Percentiles rank a stretch among this genome's conserved stretches.
These are phyloP conservation scores for Athrips mouffetella DNA, from an alignment of 2,888 invertebrate species.

Conservation along the genomic window DNA sequence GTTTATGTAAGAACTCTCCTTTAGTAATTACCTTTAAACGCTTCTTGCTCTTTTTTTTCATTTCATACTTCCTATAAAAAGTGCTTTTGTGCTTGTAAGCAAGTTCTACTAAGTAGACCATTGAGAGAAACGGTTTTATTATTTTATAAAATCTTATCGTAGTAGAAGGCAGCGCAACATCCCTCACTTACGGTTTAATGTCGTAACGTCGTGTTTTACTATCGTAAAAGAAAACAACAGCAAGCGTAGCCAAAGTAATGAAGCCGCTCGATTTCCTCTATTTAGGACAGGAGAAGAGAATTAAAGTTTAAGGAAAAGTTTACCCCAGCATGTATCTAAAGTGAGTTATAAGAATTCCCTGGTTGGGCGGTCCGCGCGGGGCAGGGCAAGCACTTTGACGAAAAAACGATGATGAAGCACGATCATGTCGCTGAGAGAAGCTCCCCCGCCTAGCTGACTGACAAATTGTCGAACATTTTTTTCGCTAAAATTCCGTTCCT, in stretches of 20 bases:
- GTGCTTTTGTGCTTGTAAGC: not conserved
- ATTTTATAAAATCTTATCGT: constrained; percentile 40
- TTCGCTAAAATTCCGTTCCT: constrained; percentile 62
- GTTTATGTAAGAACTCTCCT: not conserved
- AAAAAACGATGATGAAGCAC: constrained; percentile 71
- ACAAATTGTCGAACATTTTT: constrained; percentile 69
- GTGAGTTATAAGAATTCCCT: constrained; percentile 64
- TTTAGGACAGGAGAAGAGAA: constrained; percentile 57
- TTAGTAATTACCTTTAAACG: not conserved
- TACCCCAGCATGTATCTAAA: constrained; percentile 57
- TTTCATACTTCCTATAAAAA: not conserved
- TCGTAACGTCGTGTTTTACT: constrained; percentile 57
- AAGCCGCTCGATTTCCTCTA: constrained; percentile 62
- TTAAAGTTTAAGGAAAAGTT: constrained; percentile 64
- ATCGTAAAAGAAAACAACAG: constrained; percentile 64
- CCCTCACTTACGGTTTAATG: constrained; percentile 51
- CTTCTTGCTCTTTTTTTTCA: too few relatives aligned
- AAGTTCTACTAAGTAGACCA: constrained; percentile 7
- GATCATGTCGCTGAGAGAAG: constrained; percentile 59
- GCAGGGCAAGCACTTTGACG: constrained; percentile 52
- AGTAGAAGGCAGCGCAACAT: constrained; percentile 40
- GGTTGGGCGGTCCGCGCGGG: constrained; percentile 40
- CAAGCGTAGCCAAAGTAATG: constrained; percentile 59
- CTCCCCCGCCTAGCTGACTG: constrained; percentile 60
- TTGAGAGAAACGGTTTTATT: constrained; percentile 30